These are phyloP conservation scores for Ridgeia piscesae DNA, from an alignment of 1,140 invertebrate species.

Conservation along the genomic window DNA sequence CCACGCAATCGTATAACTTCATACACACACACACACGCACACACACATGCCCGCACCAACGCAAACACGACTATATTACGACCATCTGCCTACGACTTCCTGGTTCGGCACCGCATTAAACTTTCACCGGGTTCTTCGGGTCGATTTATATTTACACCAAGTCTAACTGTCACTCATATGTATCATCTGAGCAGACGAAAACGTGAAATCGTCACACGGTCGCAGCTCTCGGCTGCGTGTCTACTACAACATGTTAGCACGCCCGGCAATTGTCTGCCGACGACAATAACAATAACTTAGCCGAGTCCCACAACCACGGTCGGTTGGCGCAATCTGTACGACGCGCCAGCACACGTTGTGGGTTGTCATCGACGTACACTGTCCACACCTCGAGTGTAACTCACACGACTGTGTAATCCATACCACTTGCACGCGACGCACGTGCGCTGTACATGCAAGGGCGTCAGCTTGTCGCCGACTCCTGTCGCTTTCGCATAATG, in stretches of 20 bases:
- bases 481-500: neutral
- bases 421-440: neutral
- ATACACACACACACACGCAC: neutral
- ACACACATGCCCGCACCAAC: neutral
- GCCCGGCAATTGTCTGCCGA: neutral
- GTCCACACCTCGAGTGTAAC: neutral
- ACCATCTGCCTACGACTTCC: neutral
- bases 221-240: neutral
- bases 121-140: neutral
- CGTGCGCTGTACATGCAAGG: neutral
- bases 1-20: neutral
- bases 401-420: neutral
- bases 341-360: neutral
- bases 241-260: neutral
- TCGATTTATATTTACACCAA: no score
- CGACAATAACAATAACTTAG: neutral
- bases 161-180: neutral
- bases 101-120: neutral
- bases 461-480: neutral
- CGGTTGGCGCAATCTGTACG: neutral
- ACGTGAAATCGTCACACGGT: neutral
- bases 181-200: neutral
- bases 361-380: neutral
- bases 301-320: neutral
- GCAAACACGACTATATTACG: neutral